Percentiles rank a stretch among this genome's conserved stretches.
Conservation (phyloP, 2,888 invertebrate genomes). For the Harmothoe impar region DNA sequence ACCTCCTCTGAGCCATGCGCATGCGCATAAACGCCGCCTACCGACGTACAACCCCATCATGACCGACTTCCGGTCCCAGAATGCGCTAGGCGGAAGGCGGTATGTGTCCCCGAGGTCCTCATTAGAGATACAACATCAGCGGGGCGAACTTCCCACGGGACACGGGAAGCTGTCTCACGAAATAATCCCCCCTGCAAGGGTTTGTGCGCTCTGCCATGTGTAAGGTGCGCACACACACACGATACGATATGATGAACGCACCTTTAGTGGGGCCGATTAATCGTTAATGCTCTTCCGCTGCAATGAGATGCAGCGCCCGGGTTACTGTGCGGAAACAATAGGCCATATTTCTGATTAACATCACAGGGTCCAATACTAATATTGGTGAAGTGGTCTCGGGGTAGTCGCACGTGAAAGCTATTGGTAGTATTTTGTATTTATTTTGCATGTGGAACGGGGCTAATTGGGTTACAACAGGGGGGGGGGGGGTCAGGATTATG, state of each 20-base stretch:
- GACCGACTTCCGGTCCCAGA: not conserved
- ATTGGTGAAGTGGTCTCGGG: too few species aligned
- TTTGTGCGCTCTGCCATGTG: not conserved
- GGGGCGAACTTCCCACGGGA: conserved; percentile 29
- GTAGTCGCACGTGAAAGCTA: too few species aligned
- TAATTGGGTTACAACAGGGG: too few species aligned
- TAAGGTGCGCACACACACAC: not conserved
- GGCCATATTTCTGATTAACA: too few species aligned
- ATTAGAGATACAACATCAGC: not conserved
- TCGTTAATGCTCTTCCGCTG: not conserved
- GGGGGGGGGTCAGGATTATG: too few species aligned
- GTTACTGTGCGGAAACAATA: too few species aligned
- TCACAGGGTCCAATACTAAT: too few species aligned
- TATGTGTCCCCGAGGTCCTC: not conserved
- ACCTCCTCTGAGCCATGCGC: not conserved
- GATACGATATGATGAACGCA: not conserved
- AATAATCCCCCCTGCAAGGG: not conserved
- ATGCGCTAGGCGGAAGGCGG: not conserved
- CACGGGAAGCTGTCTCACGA: conserved; percentile 31
- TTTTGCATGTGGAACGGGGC: too few species aligned
- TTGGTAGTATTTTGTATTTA: too few species aligned
- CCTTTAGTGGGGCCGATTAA: not conserved
- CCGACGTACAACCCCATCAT: not conserved
- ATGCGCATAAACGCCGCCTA: not conserved
- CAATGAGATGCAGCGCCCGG: not conserved